Base-by-base conservation (phyloP, 2,113 vertebrate genomes). In the Gymnorhina tibicen region DNA sequence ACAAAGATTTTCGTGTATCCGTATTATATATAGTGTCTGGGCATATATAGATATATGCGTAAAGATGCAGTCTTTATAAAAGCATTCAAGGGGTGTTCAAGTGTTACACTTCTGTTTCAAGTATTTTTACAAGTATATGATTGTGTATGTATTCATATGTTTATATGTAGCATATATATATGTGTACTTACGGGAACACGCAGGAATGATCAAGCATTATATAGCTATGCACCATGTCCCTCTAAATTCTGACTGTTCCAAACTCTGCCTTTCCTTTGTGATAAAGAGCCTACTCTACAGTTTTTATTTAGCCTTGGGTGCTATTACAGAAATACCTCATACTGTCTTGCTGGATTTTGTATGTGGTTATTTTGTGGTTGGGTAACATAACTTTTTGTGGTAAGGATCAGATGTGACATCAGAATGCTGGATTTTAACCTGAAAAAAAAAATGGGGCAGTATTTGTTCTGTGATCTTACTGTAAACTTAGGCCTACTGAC, bases 331-430 rank as follows among this genome's bases (percentile, higher is more conserved):
- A 91, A 39, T 85, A 83, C 21, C 33, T 96, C 66, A 32, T 60
- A 27, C 16, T 73, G 62, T 60, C 53, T 92, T 76, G 76, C 52
- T 72, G 41, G 81, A 47, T 93, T 75, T 79, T 75, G 37, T 93
- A 85, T 69, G 83, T 93, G 52, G 58, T 85, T 97, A 42, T 94
- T 94, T 96, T 93, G 92, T 95, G 93, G 92, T 92, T 91, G n/a
- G 15, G 58, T 75, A 73, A 42, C 58, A 42, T 75, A 94, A 85
- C 37, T 55, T 94, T 80, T 73, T 94, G 91, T 2, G 66, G 90
- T 78, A 28, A 49, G 69, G 69, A 76, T 91, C 69, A 96, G 56
- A 59, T 89, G 53, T 82, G 80, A 89, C 83, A 66, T 78, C 58
- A 89, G 62, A 90, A 87, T 87, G 56, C 47, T 81, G 73, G 56